Base-by-base conservation (phyloP, 2,797 vertebrate genomes). In the Acanthurus lineatus region DNA sequence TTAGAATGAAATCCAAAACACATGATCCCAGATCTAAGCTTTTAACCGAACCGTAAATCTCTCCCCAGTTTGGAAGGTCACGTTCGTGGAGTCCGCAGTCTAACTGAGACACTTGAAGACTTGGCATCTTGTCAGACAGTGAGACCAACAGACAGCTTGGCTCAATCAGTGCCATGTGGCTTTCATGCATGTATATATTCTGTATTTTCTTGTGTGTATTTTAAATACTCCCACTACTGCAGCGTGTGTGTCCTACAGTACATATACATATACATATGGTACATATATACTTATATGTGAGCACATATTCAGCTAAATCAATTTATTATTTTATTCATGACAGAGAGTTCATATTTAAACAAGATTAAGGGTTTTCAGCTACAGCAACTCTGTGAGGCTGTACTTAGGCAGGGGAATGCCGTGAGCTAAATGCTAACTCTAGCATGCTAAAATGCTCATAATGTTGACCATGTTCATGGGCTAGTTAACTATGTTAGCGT, bases 1-100 rank as follows among this genome's bases (percentile, higher is more conserved):
- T 66, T 84, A 16, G 60, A 68, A 64, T 48, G 16, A 84, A 84
- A 84, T 57, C 22, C 25, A 65, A 74, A 86, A 69, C 83, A 77
- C 53, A 73, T 82, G 73, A 84, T 22, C 53, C 62, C 20, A 63
- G 65, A 69, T 75, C 58, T 64, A 16, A 53, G 71, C 69, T 28
- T 53, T 44, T 53, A 52, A 52, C 61, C 1, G 44, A 79, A 61
- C 62, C 44, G 8, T 85, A 77, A 77, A 77, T 70, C 57, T 82
- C 54, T 69, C 38, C 47, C 28, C 56, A 57, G 74, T 56, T 73
- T 76, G 51, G 52, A 77, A 51, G 76, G 73, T 84, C 73, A 76
- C 38, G 15, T 86, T 58, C 47, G 22, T 62, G 20, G 47, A 72
- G 59, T 76, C 65, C 59, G n/a, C 53, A 35, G 17, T 67, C 66